These are phyloP conservation scores for Pseudotriccus pelzelni DNA, from an alignment of 2,797 vertebrate genomes.

Conservation along the genomic window DNA sequence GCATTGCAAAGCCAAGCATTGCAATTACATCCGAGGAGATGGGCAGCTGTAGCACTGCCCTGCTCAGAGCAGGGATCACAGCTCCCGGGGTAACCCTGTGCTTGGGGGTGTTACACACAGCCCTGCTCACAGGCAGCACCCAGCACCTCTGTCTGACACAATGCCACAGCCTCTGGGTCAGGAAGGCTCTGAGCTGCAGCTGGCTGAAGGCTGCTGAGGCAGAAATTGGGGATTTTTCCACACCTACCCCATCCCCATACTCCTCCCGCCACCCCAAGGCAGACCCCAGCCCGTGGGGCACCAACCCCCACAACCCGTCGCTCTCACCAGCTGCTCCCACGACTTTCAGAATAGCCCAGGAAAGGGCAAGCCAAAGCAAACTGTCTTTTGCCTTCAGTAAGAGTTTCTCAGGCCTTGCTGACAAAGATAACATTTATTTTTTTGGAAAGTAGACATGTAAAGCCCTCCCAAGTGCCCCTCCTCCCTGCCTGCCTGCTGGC, in stretches of 20 bases:
- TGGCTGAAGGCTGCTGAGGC: not conserved
- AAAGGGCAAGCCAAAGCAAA: not conserved
- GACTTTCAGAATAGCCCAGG: not conserved
- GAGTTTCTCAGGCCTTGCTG: slow-evolving; percentile 36
- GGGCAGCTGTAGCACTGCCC: not conserved
- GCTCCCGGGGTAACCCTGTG: not conserved
- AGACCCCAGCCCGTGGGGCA: rapidly evolving
- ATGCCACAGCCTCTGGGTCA: not conserved
- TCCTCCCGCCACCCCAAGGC: rapidly evolving
- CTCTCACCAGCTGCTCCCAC: not conserved
- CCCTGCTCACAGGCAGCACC: not conserved
- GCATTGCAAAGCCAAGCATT: not conserved
- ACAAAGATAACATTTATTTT: not conserved
- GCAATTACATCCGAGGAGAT: not conserved
- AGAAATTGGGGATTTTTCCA: not conserved
- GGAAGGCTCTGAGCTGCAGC: not conserved
- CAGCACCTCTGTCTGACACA: rapidly evolving
- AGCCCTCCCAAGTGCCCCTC: not conserved
- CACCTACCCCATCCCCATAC: rapidly evolving
- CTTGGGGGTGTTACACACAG: not conserved
- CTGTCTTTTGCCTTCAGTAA: not conserved
- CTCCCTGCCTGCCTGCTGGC: slow-evolving; percentile 1
- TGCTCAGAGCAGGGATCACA: slow-evolving; percentile 27
- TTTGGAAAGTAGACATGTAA: slow-evolving; percentile 35
- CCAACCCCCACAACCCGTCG: not conserved